Percentiles rank a stretch among this genome's conserved stretches.
These are phyloP conservation scores for Bubo bubo DNA, from an alignment of 2,113 vertebrate genomes.

Conservation along the genomic window DNA sequence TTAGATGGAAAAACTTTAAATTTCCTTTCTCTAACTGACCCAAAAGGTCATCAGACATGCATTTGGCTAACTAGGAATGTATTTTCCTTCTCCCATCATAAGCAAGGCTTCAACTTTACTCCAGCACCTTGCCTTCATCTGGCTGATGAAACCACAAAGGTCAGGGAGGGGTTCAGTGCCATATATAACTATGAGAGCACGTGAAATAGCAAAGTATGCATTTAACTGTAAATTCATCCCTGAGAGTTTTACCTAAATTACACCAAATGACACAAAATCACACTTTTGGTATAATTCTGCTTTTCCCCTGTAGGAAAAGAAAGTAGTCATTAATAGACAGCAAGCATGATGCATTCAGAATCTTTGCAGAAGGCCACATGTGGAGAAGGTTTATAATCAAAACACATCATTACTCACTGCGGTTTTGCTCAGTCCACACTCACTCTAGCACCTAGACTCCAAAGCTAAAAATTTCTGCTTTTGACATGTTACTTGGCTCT, in stretches of 20 bases:
- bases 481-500: slow-evolving; percentile 19
- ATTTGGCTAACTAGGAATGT: not conserved
- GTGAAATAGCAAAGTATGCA: not conserved
- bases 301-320: not conserved
- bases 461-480: slow-evolving; percentile 16
- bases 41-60: not conserved
- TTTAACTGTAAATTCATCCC: not conserved
- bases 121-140: not conserved
- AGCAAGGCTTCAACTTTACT: not conserved
- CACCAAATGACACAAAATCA: not conserved
- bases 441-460: not conserved
- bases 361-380: slow-evolving; percentile 21
- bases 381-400: slow-evolving; percentile 36
- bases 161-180: not conserved
- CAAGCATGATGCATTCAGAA: not conserved
- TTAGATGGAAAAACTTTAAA: not conserved
- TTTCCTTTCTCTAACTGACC: not conserved
- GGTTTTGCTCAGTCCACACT: not conserved
- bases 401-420: slow-evolving; percentile 29
- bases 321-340: not conserved
- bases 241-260: not conserved
- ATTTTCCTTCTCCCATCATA: not conserved
- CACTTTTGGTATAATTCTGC: not conserved
- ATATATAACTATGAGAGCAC: not conserved
- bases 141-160: not conserved